A percentile compares a stretch with the other conserved stretches of the same genome.
Conservation (phyloP, 2,888 invertebrate species). For the Drosophila kambysellisi region DNA sequence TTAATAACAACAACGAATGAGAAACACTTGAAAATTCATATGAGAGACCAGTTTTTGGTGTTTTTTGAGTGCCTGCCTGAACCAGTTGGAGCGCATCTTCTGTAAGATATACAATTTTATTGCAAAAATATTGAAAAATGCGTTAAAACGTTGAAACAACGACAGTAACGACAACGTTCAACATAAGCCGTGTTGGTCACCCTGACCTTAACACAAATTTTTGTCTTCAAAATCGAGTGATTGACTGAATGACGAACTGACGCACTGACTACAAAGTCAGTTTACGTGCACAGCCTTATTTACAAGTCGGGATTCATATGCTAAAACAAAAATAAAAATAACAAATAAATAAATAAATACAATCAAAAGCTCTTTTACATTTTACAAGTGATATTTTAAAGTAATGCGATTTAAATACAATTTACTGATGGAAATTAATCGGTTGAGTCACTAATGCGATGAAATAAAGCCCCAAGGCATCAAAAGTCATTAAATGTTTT, state of each 20-base stretch:
- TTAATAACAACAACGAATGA: conserved; percentile 13
- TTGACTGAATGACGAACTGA: conserved; percentile 21
- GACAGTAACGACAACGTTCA: conserved; percentile 27
- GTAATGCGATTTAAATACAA: conserved; percentile 18
- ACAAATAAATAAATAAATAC: not conserved
- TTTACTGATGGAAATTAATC: conserved; percentile 38
- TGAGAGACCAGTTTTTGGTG: conserved; percentile 61
- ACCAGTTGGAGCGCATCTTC: conserved; percentile 78
- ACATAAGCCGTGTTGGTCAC: conserved; percentile 71
- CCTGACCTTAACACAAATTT: conserved; percentile 79
- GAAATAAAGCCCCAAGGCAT: conserved; percentile 55
- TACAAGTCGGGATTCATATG: conserved; percentile 58
- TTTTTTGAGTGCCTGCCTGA: conserved; percentile 49
- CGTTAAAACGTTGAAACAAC: conserved; percentile 61
- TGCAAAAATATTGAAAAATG: conserved; percentile 80
- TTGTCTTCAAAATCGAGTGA: conserved; percentile 52
- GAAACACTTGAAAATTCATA: conserved; percentile 46
- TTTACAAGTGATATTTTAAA: conserved; percentile 29
- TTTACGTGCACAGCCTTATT: conserved; percentile 59
- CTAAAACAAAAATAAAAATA: conserved; percentile 21
- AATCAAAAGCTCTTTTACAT: conserved; percentile 15
- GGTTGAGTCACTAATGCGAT: conserved; percentile 45
- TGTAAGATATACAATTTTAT: conserved; percentile 68
- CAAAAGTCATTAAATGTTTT: conserved; percentile 53
- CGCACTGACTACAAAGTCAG: conserved; percentile 1